Evolutionary conservation across 2,113 vertebrate species (phyloP).

Genomic region (Ursus arctos): DNA sequence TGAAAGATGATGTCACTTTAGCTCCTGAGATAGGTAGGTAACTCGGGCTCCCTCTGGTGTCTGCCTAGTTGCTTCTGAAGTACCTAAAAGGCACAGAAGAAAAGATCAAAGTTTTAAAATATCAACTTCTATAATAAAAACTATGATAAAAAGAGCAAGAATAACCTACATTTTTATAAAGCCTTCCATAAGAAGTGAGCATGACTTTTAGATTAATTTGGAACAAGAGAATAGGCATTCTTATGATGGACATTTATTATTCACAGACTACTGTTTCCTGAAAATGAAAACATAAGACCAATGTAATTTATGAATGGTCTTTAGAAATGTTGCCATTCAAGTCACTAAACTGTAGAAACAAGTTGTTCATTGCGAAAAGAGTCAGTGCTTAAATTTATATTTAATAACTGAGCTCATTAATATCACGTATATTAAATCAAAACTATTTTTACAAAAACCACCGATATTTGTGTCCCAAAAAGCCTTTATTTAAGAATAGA

Average conservation of each 20-base stretch:
- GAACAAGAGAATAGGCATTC: neutral
- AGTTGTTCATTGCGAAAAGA: neutral
- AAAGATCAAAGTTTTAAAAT: neutral
- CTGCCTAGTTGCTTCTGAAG: neutral
- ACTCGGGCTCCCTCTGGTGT: constrained; percentile 76
- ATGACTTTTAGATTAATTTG: constrained; percentile 56
- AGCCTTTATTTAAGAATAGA: neutral
- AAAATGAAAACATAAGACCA: neutral
- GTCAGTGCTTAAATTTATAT: neutral
- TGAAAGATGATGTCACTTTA: constrained; percentile 75
- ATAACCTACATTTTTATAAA: neutral
- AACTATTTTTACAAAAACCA: neutral
- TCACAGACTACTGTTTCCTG: neutral
- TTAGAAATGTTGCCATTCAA: neutral
- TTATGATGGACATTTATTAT: constrained; percentile 31
- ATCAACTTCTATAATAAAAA: constrained; percentile 51
- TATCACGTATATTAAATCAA: neutral
- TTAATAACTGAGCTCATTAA: neutral
- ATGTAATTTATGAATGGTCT: neutral
- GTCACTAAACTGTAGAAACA: neutral
- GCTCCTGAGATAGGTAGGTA: constrained; percentile 53
- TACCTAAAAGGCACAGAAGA: neutral
- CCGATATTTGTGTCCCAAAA: neutral
- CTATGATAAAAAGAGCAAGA: constrained; percentile 37
- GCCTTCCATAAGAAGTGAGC: neutral